These are phyloP conservation scores for Himalopsyche kuldschensis DNA, from an alignment of 2,888 invertebrate species.

Conservation along the genomic window DNA sequence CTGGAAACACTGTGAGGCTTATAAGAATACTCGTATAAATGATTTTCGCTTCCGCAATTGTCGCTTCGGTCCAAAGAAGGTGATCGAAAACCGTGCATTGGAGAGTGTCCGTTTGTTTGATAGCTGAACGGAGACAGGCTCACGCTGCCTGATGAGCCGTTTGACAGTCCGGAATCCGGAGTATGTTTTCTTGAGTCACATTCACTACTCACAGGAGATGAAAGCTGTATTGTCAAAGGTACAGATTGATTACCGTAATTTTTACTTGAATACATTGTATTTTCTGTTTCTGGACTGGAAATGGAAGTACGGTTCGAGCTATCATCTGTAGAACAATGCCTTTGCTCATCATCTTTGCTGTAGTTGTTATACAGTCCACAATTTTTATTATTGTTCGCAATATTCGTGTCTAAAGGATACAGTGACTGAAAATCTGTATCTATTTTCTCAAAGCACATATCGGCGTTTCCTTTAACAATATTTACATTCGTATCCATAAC, in stretches of 20 bases:
- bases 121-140: not conserved
- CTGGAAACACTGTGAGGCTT: constrained; percentile 6
- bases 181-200: not conserved
- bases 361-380: not conserved
- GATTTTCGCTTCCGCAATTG: not conserved
- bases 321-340: not conserved
- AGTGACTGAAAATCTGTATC: not conserved
- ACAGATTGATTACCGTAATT: not conserved
- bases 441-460: not conserved
- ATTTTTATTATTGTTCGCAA: not conserved
- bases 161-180: not conserved
- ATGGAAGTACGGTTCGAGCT: not conserved
- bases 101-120: constrained; percentile 1
- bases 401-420: not conserved
- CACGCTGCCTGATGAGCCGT: not conserved
- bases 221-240: not conserved
- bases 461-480: not conserved
- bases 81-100: constrained; percentile 2
- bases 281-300: not conserved
- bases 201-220: not conserved
- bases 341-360: not conserved
- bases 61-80: constrained; percentile 2
- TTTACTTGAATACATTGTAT: not conserved
- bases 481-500: not conserved
- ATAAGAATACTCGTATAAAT: not conserved